Percentiles rank a stretch among this genome's conserved stretches.
These are phyloP conservation scores for Dendronephthya gigantea DNA, from an alignment of 64 coral and sea anemone genomes.

Conservation along the genomic window DNA sequence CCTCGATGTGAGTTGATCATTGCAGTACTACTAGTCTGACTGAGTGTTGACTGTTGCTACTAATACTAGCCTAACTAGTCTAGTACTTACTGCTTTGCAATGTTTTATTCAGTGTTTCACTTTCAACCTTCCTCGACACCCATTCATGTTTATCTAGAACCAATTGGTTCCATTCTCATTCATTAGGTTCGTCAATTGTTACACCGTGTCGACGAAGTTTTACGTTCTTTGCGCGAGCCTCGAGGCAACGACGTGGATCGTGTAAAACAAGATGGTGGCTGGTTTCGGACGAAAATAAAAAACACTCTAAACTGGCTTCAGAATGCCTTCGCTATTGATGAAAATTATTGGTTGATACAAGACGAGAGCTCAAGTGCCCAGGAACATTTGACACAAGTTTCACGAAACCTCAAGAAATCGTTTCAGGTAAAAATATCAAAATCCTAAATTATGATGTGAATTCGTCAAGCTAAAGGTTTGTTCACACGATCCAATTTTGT, in stretches of 20 bases:
- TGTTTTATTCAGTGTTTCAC: too few species aligned
- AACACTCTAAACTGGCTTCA: neutral
- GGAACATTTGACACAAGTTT: neutral
- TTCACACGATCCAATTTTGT: too few species aligned
- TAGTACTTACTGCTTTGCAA: too few species aligned
- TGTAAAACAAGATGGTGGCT: neutral
- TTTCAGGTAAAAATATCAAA: neutral
- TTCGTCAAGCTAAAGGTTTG: neutral
- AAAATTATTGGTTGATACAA: neutral
- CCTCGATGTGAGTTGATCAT: too few species aligned
- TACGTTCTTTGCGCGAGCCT: neutral
- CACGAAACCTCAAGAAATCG: neutral
- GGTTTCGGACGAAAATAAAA: neutral
- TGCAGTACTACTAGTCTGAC: too few species aligned
- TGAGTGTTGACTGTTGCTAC: too few species aligned
- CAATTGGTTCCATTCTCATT: too few species aligned
- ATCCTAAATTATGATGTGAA: too few species aligned
- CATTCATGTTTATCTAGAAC: too few species aligned
- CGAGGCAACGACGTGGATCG: neutral
- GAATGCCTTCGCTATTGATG: slow-evolving; percentile 1
- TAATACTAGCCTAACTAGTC: too few species aligned
- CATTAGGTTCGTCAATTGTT: neutral
- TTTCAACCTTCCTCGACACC: too few species aligned
- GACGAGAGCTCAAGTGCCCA: neutral
- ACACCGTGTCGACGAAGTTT: neutral